These are phyloP conservation scores for Disparrhopalites patrizii DNA, from an alignment of 2,888 invertebrate species.

Conservation along the genomic window DNA sequence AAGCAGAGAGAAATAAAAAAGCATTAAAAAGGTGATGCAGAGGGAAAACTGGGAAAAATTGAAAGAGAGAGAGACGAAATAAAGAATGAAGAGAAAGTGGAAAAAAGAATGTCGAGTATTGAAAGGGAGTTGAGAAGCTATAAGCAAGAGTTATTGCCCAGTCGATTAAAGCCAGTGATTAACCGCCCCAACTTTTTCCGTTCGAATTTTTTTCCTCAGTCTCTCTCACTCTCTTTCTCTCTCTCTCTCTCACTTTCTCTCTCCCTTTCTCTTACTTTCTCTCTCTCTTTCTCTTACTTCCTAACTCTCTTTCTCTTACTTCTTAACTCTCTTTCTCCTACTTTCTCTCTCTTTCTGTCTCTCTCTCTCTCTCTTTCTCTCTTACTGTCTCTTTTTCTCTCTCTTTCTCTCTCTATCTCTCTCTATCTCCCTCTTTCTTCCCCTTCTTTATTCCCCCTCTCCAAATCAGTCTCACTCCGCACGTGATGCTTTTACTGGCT, in stretches of 20 bases:
- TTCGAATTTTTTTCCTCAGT: conserved; percentile 8
- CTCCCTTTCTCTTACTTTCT: neutral
- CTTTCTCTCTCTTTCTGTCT: neutral
- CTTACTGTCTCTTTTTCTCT: neutral
- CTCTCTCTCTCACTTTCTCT: neutral
- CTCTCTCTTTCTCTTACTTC: too few species aligned
- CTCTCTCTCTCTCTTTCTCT: neutral
- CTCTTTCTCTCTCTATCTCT: neutral
- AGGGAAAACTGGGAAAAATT: too few species aligned
- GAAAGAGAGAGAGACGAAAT: too few species aligned
- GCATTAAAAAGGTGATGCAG: too few species aligned
- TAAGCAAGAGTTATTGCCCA: conserved; percentile 47
- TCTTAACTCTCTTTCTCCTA: neutral
- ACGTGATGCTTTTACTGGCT: too few species aligned
- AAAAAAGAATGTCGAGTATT: conserved; percentile 30
- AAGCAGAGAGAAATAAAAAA: too few species aligned
- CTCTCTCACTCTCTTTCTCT: neutral
- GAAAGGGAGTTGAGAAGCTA: conserved; percentile 41
- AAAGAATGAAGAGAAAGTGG: conserved; percentile 3
- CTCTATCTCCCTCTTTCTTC: neutral
- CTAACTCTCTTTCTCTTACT: neutral
- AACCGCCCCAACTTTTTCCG: conserved; percentile 34
- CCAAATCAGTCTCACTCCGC: neutral
- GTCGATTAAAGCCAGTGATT: conserved; percentile 48
- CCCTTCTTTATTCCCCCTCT: neutral